Evolutionary conservation across 2,797 vertebrate genomes (phyloP), one percentile per base, ranked within the genome.

Genomic region (Anomalospiza imberbis): DNA sequence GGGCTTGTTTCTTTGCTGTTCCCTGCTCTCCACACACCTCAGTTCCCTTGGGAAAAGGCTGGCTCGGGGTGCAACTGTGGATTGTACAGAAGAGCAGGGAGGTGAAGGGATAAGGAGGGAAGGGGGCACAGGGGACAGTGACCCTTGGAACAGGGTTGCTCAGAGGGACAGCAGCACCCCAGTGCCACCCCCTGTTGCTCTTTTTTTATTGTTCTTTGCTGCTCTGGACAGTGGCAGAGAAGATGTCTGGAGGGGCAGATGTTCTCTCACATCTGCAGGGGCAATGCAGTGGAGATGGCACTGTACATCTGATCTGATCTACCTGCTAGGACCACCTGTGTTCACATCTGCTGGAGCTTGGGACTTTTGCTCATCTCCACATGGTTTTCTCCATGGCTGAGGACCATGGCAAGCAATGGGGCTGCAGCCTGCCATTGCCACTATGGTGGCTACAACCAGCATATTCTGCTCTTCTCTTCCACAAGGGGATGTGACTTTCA

Each of bases 31-130:
- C 51, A 55, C 2, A 15, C 24, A 42, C 9, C 38, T 42, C 4
- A 0, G 3, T 24, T 4, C 24, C 38, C 15, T 13, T 18, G n/a
- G 34, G 48, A 77, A 82, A 82, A 38, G 45, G 7, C 17, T 6
- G 2, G 12, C 11, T 55, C 0, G 0, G 8, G 4, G 40, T 57
- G 34, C 2, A 9, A 8, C 60, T 0, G 0, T n/a, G 51, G 22
- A 29, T 71, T 13, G 8, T 20, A 40, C 2, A 29, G 34, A 58
- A 82, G 34, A 32, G 17, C 12, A 9, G 73, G 34, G 29, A 60
- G 22, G 25, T 15, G 60, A 81, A 25, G 21, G 53, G 8, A 3
- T 34, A 34, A 31, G 61, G 45, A 82, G 25, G 17, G 24, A 79
- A 85, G 15, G 26, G 21, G 12, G 1, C 29, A 31, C 13, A 42